Conservation (phyloP, 2,113 vertebrate species). For the Neolamprologus brichardi region DNA sequence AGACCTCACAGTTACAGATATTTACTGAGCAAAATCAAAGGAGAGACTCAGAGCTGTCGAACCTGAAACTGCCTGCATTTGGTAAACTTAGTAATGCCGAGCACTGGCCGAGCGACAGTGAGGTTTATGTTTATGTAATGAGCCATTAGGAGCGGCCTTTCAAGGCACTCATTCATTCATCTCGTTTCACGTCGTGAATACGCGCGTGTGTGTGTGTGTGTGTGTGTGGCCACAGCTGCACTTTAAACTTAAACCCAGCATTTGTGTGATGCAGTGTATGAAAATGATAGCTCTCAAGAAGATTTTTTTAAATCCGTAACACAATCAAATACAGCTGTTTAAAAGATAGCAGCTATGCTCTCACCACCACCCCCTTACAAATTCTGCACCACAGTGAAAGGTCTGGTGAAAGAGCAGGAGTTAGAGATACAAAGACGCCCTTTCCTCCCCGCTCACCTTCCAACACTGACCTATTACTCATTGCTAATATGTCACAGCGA, state of each 20-base stretch:
- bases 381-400: conserved; percentile 27
- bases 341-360: background rate
- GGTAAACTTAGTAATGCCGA: conserved; percentile 41
- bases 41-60: conserved; percentile 41
- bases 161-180: conserved; percentile 39
- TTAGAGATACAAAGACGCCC: conserved; percentile 12
- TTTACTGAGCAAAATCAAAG: conserved; percentile 63
- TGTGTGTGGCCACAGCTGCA: background rate
- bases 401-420: background rate
- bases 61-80: conserved; percentile 30
- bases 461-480: conserved; percentile 44
- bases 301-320: background rate
- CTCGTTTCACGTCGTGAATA: conserved; percentile 12
- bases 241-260: conserved; percentile 3
- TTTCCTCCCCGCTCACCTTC: conserved; percentile 14
- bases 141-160: conserved; percentile 6
- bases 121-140: conserved; percentile 45
- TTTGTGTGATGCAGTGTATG: background rate
- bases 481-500: conserved; percentile 15
- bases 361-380: background rate
- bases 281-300: background rate
- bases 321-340: background rate
- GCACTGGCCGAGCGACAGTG: conserved; percentile 2
- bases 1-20: conserved; percentile 59
- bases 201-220: background rate